Base-by-base conservation (phyloP, 2,888 invertebrate genomes). In the Flabesymbios commensalis region DNA sequence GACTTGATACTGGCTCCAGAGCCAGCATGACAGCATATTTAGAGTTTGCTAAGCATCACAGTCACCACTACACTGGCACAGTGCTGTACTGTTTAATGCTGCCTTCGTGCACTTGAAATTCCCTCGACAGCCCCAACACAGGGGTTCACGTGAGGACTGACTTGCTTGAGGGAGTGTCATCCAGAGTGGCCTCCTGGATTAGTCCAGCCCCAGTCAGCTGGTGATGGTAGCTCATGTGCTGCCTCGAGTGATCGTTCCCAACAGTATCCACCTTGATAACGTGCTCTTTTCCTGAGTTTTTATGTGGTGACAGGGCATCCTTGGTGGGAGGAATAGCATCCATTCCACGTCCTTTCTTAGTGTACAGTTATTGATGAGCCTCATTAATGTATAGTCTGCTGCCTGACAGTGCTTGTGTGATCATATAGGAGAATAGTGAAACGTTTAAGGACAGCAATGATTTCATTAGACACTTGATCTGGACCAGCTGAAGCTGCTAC, bases 401-500 rank as follows among this genome's bases (percentile, higher is more conserved):
- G n/a, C n/a, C n/a, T n/a, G n/a, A 47, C 32, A n/a, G 39, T 45
- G 39, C 60, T 62, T 33, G 59, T 54, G 47, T 55, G 51, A 49
- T 67, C 59, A 57, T 70, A 73, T 42, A 72, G 33, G 26, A 73
- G 52, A 17, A 70, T 58, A 10, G 65, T 63, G 59, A 62, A 70
- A 19, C 61, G 32, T 39, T 71, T 72, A 10, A 71, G 42, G 24
- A 58, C 42, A 2, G n/a, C 29, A 28, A n/a, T 49, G 41, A 5
- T 36, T 14, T 41, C 19, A 24, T 28, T 29, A 19, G 24, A 22
- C 10, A 49, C 10, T 7, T 22, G 10, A 7, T 49, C 28, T 26
- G 29, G 49, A 26, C 28, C 24, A 26, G 22, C 10, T 19, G 49
- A 49, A 10, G 28, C 10, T 26, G 49, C 49, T 4, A 49, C 28